phyloP scores from a whole-genome alignment of 1,140 invertebrate species.

The Drosophila azteca region DNA sequence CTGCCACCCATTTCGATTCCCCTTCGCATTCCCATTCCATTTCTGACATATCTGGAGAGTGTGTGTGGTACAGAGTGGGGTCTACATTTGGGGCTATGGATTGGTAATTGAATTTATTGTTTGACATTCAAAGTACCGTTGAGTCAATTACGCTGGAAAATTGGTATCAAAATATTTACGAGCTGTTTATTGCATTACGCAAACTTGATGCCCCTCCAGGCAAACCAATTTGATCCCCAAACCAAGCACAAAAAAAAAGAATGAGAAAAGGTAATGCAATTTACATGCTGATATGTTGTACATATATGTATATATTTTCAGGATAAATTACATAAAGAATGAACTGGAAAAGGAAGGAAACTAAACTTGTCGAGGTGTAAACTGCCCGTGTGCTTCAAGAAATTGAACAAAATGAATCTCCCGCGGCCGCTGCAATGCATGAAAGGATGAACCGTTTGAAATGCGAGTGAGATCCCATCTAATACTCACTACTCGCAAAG shows the following conservation, averaged over 20 bases:
- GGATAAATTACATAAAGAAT: conserved; percentile 36
- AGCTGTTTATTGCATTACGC: conserved; percentile 81
- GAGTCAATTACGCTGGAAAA: conserved; percentile 80
- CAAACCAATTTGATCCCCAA: conserved; percentile 1
- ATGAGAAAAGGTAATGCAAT: conserved; percentile 67
- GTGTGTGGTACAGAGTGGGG: neutral
- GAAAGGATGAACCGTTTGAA: neutral
- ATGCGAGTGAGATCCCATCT: neutral
- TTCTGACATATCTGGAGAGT: conserved; percentile 35
- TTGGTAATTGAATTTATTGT: conserved; percentile 83
- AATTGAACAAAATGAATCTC: conserved; percentile 1
- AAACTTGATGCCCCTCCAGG: conserved; percentile 50
- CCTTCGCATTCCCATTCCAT: neutral
- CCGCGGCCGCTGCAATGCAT: neutral
- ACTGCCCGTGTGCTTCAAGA: conserved; percentile 54
- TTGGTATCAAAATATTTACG: conserved; percentile 83
- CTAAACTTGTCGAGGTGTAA: conserved; percentile 55
- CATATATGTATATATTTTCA: conserved; percentile 12
- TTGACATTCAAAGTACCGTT: conserved; percentile 79
- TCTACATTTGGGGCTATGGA: conserved; percentile 50
- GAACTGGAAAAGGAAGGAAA: neutral
- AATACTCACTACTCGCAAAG: conserved; percentile 1
- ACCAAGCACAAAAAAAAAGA: neutral
- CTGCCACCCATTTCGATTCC: neutral
- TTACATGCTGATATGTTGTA: conserved; percentile 62